Conservation (phyloP, 2,113 vertebrate species). For the cattle (Bos taurus) region ARS-UCD2.0 NC_037348.1:27654501-27655000, state of each 20-base stretch:
- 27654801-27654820: background rate
- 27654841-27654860: background rate
- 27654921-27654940: background rate
- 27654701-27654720: background rate
- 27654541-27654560: slow-evolving; percentile 28
- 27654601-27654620: fast-evolving
- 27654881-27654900: background rate
- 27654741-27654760: background rate
- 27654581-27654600: background rate
- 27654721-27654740: background rate
- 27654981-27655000: too few species aligned
- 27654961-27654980: background rate
- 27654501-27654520: background rate
- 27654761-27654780: fast-evolving
- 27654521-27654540: slow-evolving; percentile 51
- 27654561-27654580: slow-evolving; percentile 53
- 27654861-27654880: background rate
- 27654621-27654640: background rate
- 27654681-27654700: background rate
- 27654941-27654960: background rate
- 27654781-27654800: fast-evolving
- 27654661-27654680: background rate
- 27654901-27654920: background rate
- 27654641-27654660: fast-evolving
- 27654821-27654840: background rate